Conservation (phyloP, 1,140 invertebrate genomes). For the Brachionus koreanus region DNA sequence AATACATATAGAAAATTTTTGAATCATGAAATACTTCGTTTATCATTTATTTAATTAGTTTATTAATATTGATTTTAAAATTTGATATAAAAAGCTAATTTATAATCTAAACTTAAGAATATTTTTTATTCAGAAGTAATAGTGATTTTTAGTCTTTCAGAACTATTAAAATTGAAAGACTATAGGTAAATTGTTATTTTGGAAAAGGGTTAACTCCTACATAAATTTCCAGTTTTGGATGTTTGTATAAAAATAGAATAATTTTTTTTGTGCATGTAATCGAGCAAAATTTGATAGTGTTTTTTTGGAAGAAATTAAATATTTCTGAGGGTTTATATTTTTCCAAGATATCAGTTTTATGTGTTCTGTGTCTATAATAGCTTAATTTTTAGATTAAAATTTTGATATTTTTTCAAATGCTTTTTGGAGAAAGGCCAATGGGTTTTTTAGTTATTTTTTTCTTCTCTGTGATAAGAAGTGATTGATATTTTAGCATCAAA, state of each 20-base stretch:
- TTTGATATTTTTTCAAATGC: too few relatives aligned
- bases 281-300: background rate
- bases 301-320: background rate
- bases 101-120: background rate
- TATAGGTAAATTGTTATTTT: background rate
- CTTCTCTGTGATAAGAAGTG: background rate
- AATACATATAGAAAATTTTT: background rate
- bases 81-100: background rate
- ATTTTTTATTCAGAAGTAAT: background rate
- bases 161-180: background rate
- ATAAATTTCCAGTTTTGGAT: background rate
- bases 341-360: background rate
- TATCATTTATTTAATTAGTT: constrained; percentile 23
- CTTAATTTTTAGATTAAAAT: background rate
- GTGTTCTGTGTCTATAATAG: background rate
- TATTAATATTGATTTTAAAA: constrained; percentile 19
- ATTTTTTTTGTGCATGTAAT: background rate
- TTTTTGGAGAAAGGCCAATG: too few relatives aligned
- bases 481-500: background rate
- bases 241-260: background rate
- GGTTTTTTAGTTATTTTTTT: background rate
- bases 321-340: background rate
- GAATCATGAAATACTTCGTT: constrained; percentile 3
- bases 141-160: background rate
- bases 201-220: background rate